Conservation (phyloP, 2,888 invertebrate species). For the Drosophila gaucha region DNA sequence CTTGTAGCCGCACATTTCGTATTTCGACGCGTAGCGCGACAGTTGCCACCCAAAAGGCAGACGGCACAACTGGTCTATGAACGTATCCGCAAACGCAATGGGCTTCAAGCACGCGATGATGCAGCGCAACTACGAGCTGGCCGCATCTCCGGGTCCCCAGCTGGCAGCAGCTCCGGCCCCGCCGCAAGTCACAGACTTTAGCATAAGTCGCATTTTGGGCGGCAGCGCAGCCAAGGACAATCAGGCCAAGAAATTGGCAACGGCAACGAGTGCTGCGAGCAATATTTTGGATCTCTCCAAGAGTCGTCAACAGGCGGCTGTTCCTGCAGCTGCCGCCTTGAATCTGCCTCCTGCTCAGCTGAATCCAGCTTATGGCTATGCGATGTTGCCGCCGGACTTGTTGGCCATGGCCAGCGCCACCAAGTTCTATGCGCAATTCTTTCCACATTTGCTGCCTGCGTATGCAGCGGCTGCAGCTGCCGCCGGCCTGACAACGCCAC, state of each 20-base stretch:
- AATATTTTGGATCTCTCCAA: conserved; percentile 83
- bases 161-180: conserved; percentile 39
- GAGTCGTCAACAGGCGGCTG: conserved; percentile 37
- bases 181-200: conserved; percentile 83
- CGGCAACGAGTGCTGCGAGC: not conserved
- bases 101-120: conserved; percentile 83
- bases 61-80: conserved; percentile 66
- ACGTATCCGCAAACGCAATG: conserved; percentile 71
- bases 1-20: conserved; percentile 75
- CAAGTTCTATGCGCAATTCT: conserved; percentile 82
- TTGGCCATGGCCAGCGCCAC: conserved; percentile 81
- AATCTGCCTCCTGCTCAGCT: not conserved
- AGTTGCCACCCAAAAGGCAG: conserved; percentile 53
- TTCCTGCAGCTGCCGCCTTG: not conserved
- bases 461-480: conserved; percentile 75
- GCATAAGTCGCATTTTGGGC: conserved; percentile 81
- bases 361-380: conserved; percentile 41
- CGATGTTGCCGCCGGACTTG: conserved; percentile 71
- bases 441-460: conserved; percentile 80
- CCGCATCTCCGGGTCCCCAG: conserved; percentile 58
- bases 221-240: conserved; percentile 22
- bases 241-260: conserved; percentile 18
- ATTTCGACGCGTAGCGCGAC: conserved; percentile 82
- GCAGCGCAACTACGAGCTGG: conserved; percentile 81
- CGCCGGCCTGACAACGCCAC: conserved; percentile 64